Evolutionary conservation across 2,113 vertebrate genomes (phyloP).

Genomic region (Pholis gunnellus): DNA sequence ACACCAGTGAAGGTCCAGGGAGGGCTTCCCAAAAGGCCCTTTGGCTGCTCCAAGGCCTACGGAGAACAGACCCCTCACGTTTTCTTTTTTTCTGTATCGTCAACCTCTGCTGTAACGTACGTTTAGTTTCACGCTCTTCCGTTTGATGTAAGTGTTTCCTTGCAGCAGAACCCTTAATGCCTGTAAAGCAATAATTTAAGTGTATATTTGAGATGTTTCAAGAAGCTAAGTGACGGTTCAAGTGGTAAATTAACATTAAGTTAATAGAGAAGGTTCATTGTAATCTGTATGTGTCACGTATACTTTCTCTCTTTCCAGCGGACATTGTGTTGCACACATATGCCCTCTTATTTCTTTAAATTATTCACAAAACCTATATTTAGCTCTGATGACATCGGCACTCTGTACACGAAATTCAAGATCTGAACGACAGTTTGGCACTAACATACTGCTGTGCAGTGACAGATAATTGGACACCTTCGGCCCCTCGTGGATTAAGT

Average conservation of each 20-base stretch:
- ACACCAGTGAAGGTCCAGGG: constrained; percentile 58
- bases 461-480: constrained; percentile 50
- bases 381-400: constrained; percentile 19
- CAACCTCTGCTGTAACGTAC: constrained; percentile 5
- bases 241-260: background rate
- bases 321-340: constrained; percentile 1
- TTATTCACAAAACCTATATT: constrained; percentile 41
- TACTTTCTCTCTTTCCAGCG: background rate
- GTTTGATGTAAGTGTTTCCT: constrained; percentile 15
- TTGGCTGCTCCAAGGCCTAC: background rate
- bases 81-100: constrained; percentile 20
- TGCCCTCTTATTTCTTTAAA: background rate
- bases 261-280: background rate
- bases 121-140: constrained; percentile 1
- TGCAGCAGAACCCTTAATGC: constrained; percentile 26
- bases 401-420: constrained; percentile 24
- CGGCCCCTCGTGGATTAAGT: constrained; percentile 55
- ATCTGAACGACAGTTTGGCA: constrained; percentile 4
- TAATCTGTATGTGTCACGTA: background rate
- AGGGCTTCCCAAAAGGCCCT: constrained; percentile 36
- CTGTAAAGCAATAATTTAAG: background rate
- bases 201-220: background rate
- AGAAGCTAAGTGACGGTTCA: background rate
- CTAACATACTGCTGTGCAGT: background rate
- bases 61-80: background rate